Evolutionary conservation across 2,888 invertebrate species (phyloP).

Genomic region (Caenorhabditis sp.): DNA sequence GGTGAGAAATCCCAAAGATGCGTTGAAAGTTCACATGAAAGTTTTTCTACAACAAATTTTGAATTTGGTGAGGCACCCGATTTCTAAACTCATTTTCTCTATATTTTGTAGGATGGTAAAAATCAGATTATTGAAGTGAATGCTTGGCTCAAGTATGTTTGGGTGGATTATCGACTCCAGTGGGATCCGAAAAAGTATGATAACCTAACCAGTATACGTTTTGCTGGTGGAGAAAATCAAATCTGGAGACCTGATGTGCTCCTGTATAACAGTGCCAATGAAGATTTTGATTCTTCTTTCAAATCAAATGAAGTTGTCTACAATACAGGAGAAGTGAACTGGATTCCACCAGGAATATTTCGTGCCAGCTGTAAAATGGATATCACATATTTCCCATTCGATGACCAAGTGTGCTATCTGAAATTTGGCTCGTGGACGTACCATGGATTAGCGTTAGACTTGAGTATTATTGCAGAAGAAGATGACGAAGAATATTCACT

Average conservation of each 20-base stretch:
- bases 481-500: constrained; percentile 52
- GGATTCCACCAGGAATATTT: constrained; percentile 62
- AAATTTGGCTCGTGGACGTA: constrained; percentile 98
- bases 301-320: constrained; percentile 64
- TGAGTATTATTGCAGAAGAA: constrained; percentile 72
- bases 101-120: constrained; percentile 59
- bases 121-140: constrained; percentile 65
- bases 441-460: constrained; percentile 86
- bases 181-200: constrained; percentile 64
- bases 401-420: constrained; percentile 60
- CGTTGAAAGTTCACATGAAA: constrained; percentile 57
- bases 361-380: constrained; percentile 60
- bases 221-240: constrained; percentile 58
- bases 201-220: constrained; percentile 57
- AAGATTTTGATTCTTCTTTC: constrained; percentile 62
- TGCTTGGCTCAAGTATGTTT: constrained; percentile 65
- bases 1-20: constrained; percentile 48
- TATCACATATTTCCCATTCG: constrained; percentile 63
- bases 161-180: constrained; percentile 54
- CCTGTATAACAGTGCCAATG: constrained; percentile 63
- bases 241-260: constrained; percentile 64
- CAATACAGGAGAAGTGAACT: constrained; percentile 61
- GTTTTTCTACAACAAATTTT: constrained; percentile 62
- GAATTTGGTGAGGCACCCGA: constrained; percentile 32
- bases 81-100: no score